Evolutionary conservation across 2,797 vertebrate species (phyloP).

Genomic region (Alfaro cultratus): DNA sequence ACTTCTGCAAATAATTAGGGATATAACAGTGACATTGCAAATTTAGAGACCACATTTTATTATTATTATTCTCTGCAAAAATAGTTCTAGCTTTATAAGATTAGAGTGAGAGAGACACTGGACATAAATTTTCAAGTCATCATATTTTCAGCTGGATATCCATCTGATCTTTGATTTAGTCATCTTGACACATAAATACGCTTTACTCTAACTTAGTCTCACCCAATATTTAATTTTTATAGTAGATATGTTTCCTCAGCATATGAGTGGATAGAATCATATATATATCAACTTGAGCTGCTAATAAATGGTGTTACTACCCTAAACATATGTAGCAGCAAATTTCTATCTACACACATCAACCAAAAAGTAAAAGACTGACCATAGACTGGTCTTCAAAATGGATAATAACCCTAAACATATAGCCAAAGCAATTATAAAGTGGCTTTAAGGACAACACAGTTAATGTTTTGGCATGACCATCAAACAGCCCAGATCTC

Average conservation of each 20-base stretch:
- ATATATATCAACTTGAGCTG: not conserved
- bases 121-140: not conserved
- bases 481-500: no score
- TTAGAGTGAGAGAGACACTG: not conserved
- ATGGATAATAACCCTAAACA: no score
- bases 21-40: not conserved
- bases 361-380: no score
- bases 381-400: no score
- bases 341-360: not conserved
- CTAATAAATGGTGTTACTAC: not conserved
- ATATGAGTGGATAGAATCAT: not conserved
- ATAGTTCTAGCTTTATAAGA: not conserved
- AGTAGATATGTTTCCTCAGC: not conserved
- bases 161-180: not conserved
- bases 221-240: not conserved
- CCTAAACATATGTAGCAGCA: not conserved
- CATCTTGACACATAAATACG: not conserved
- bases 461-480: no score
- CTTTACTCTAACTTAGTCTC: not conserved
- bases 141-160: not conserved
- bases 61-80: not conserved
- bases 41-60: not conserved
- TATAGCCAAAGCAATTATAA: no score
- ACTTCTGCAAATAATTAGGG: not conserved
- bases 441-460: no score